These are phyloP conservation scores for Lepus americanus DNA, from an alignment of 2,113 vertebrate genomes.

Conservation along the genomic window DNA sequence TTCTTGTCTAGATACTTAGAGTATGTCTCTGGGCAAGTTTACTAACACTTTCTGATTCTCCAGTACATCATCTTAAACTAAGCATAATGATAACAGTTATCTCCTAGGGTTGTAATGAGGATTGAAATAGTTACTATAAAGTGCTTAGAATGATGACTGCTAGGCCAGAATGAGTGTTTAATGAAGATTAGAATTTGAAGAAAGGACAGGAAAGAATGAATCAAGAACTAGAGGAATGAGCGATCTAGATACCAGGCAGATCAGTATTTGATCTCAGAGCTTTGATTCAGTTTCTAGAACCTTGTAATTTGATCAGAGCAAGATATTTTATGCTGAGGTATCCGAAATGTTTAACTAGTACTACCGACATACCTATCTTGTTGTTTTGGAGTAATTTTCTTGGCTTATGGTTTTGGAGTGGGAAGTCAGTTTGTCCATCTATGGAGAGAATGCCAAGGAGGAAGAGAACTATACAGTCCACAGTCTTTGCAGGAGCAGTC, in stretches of 20 bases:
- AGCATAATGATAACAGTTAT: not conserved
- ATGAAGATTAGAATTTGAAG: constrained; percentile 1
- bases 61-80: not conserved
- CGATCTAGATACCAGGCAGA: not conserved
- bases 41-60: not conserved
- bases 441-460: not conserved
- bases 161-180: not conserved
- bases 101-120: not conserved
- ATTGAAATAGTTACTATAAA: not conserved
- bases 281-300: constrained; percentile 31
- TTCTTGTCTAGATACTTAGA: not conserved
- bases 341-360: not conserved
- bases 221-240: not conserved
- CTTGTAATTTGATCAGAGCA: not conserved
- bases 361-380: not conserved
- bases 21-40: not conserved
- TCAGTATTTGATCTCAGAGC: not conserved
- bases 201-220: not conserved
- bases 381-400: not conserved
- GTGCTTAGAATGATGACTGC: not conserved
- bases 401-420: not conserved
- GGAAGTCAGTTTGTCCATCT: not conserved
- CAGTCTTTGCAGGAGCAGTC: not conserved
- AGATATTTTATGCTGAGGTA: not conserved
- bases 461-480: not conserved